Base-by-base conservation (phyloP, 2,797 vertebrate genomes). In the Hybognathus amarus region DNA sequence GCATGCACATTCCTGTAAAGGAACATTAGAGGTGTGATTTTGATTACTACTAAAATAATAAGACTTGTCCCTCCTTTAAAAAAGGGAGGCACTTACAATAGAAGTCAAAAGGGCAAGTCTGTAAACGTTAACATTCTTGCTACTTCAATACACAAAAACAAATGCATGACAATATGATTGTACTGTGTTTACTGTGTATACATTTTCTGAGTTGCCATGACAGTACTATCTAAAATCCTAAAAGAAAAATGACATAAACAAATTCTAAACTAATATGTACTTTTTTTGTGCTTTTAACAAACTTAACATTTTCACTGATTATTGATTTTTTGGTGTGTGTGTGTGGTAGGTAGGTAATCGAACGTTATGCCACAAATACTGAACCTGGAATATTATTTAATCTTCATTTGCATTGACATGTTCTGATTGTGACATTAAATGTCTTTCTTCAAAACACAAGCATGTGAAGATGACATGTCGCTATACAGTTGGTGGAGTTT, bases 401-500 rank as follows among this genome's bases (percentile, higher is more conserved):
- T 75, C 20, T 50, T 52, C 27, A 52, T 20, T 27, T 73, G 45
- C 11, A 17, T 24, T 36, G 47, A 2, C 30, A 27, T n/a, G 17
- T 12, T 38, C 11, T 74, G 30, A 56, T 56, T 56, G 33, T 76
- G 22, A 24, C 22, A 11, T 56, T 18, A 59, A 45, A 63, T 30
- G 3, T 45, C 56, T 77, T 77, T 15, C 22, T 40, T 59, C 11
- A 36, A 54, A 54, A 50, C 18, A 36, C 50, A 42, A 59, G 22
- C 54, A 59, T 42, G 36, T 42, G 74, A 61, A 18, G 33, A 76
- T 59, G 52, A 59, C 71, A 42, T 45, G 77, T 45, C 78, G 59
- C 66, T 27, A 12, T 54, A 24, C 63, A 40, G 20, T 36, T 15
- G 50, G 50, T 56, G 7, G 24, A 69, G 50, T 69, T 18, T 15